phyloP scores from a whole-genome alignment of 1,140 invertebrate species.

The Euura lappo region DNA sequence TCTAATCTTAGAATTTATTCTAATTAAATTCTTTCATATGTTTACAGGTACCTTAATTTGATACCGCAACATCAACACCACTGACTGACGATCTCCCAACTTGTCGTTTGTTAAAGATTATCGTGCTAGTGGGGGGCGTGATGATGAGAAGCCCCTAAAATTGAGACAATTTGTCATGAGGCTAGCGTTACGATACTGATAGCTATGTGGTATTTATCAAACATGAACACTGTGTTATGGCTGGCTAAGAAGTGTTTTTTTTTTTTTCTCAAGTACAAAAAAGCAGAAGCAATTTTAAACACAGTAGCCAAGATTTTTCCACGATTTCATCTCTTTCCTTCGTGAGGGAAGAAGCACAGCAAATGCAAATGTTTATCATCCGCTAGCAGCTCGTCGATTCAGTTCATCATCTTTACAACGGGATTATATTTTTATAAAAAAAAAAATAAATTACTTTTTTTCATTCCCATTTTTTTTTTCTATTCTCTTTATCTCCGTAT shows the following conservation, averaged over 20 bases:
- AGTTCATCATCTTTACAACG: background rate
- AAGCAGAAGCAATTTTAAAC: too few relatives aligned
- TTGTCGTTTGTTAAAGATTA: conserved; percentile 8
- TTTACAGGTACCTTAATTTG: conserved; percentile 17
- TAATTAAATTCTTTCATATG: background rate
- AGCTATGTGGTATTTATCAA: too few relatives aligned
- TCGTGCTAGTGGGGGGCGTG: conserved; percentile 7
- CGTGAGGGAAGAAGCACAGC: too few relatives aligned
- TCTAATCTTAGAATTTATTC: background rate
- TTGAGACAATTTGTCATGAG: conserved; percentile 16
- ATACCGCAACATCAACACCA: conserved; percentile 18
- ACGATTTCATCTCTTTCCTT: background rate
- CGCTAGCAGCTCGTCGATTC: background rate
- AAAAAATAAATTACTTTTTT: background rate
- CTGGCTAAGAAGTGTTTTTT: too few relatives aligned
- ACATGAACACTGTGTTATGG: too few relatives aligned
- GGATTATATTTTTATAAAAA: background rate
- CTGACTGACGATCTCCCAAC: conserved; percentile 9
- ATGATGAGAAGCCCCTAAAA: conserved; percentile 21
- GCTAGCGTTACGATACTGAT: too few relatives aligned
- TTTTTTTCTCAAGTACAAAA: too few relatives aligned
- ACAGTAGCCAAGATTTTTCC: background rate
- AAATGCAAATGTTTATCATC: background rate
- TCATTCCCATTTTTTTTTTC: too few relatives aligned
- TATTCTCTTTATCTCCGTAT: too few relatives aligned